phyloP scores from a whole-genome alignment of 2,888 invertebrate genomes.

The Auanema freiburgensis region DNA sequence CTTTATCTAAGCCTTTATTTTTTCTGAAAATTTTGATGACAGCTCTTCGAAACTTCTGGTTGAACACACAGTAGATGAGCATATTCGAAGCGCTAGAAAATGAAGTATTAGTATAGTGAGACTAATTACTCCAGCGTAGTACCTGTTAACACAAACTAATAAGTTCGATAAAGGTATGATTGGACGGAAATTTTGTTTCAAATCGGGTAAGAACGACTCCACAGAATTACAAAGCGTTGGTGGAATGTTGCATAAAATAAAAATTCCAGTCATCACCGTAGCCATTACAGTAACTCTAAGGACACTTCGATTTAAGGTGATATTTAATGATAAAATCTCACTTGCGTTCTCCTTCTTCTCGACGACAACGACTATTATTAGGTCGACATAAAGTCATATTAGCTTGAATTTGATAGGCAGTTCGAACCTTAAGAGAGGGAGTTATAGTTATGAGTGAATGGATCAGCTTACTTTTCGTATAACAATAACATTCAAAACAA shows the following conservation, averaged over 20 bases:
- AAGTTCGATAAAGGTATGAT: conserved; percentile 57
- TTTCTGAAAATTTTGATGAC: conserved; percentile 21
- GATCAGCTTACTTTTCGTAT: conserved; percentile 35
- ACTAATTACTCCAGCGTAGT: conserved; percentile 7
- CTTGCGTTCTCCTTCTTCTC: conserved; percentile 51
- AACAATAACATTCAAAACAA: conserved; percentile 52
- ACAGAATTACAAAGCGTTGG: conserved; percentile 23
- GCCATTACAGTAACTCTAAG: conserved; percentile 60
- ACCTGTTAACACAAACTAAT: conserved; percentile 63
- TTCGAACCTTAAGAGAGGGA: conserved; percentile 16
- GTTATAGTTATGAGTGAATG: too few relatives aligned
- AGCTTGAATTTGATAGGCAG: conserved; percentile 30
- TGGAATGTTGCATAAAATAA: conserved; percentile 52
- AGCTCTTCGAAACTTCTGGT: conserved; percentile 50
- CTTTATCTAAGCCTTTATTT: too few relatives aligned
- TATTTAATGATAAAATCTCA: conserved; percentile 7
- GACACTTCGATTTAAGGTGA: not conserved
- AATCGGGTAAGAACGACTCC: not conserved
- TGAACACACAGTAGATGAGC: conserved; percentile 63
- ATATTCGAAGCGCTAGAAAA: conserved; percentile 60
- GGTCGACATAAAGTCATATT: conserved; percentile 21
- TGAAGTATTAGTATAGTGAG: not conserved
- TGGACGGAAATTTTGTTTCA: conserved; percentile 24
- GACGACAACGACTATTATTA: conserved; percentile 18
- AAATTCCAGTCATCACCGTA: conserved; percentile 53